Evolutionary conservation across 2,797 vertebrate species (phyloP).

Genomic region (Urocyon cinereoargenteus): DNA sequence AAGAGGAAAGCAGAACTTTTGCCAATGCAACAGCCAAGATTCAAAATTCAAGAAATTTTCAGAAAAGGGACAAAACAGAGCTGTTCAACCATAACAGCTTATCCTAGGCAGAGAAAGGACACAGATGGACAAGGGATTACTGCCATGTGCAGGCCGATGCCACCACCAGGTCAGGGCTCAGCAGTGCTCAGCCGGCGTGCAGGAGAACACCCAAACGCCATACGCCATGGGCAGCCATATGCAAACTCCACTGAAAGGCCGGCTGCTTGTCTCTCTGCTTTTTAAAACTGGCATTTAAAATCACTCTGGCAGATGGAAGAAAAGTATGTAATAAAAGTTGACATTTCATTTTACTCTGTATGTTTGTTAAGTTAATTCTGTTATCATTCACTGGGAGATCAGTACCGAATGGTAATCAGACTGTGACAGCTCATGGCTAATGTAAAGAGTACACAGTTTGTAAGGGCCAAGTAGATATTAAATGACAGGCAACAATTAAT

Average conservation of each 20-base stretch:
- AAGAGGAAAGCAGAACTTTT: slow-evolving; percentile 2
- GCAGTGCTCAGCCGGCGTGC: background rate
- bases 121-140: slow-evolving; percentile 48
- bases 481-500: slow-evolving; percentile 72
- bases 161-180: slow-evolving; percentile 50
- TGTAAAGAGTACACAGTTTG: slow-evolving; percentile 58
- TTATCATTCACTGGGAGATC: slow-evolving; percentile 78
- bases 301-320: slow-evolving; percentile 86
- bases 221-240: slow-evolving; percentile 21
- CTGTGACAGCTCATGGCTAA: slow-evolving; percentile 59
- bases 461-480: slow-evolving; percentile 70
- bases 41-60: slow-evolving; percentile 47
- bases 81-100: slow-evolving; percentile 11
- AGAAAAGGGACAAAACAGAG: slow-evolving; percentile 45
- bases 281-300: slow-evolving; percentile 87
- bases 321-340: slow-evolving; percentile 88
- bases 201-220: slow-evolving; percentile 68
- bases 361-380: slow-evolving; percentile 85
- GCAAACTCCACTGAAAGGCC: slow-evolving; percentile 68
- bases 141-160: background rate
- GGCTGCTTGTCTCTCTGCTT: slow-evolving; percentile 76
- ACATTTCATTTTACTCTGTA: slow-evolving; percentile 87
- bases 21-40: background rate
- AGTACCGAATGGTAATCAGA: slow-evolving; percentile 64
- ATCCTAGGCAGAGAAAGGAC: slow-evolving; percentile 7